Evolutionary conservation across 2,113 vertebrate genomes (phyloP).

Genomic region (Leucopternis melanops): DNA sequence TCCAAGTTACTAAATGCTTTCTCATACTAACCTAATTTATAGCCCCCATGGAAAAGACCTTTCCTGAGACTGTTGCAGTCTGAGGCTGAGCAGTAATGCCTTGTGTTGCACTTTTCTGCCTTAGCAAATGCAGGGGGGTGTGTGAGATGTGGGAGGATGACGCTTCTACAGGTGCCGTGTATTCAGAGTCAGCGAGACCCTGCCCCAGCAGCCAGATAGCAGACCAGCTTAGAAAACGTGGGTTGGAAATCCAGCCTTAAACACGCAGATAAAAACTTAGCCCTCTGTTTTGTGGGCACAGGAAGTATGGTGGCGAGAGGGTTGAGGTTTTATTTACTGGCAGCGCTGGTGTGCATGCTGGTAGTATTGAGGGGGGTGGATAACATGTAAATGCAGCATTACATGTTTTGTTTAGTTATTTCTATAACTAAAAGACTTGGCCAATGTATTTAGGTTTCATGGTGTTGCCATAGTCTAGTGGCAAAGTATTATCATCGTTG

Average conservation of each 20-base stretch:
- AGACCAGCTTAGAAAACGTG: background rate
- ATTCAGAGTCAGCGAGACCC: background rate
- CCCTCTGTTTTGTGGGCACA: background rate
- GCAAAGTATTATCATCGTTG: fast-evolving
- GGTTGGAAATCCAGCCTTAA: background rate
- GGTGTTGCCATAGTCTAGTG: fast-evolving
- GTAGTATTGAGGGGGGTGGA: fast-evolving
- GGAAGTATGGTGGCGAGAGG: background rate
- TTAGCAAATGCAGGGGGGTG: background rate
- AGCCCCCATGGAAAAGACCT: background rate
- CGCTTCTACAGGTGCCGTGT: fast-evolving
- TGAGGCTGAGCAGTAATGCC: background rate
- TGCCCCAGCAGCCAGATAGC: background rate
- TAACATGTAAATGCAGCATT: too few relatives aligned
- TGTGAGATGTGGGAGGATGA: background rate
- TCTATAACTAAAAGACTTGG: background rate
- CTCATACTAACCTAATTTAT: background rate
- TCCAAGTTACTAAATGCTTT: background rate
- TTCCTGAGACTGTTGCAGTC: background rate
- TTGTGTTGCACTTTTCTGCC: background rate
- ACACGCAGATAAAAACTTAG: fast-evolving
- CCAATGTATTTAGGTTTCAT: background rate
- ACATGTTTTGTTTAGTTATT: background rate
- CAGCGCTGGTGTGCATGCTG: fast-evolving
- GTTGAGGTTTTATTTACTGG: background rate